A percentile compares a stretch with the other conserved stretches of the same genome.
Evolutionary conservation across 2,797 vertebrate species (phyloP).

Genomic region (Nyctibius grandis): DNA sequence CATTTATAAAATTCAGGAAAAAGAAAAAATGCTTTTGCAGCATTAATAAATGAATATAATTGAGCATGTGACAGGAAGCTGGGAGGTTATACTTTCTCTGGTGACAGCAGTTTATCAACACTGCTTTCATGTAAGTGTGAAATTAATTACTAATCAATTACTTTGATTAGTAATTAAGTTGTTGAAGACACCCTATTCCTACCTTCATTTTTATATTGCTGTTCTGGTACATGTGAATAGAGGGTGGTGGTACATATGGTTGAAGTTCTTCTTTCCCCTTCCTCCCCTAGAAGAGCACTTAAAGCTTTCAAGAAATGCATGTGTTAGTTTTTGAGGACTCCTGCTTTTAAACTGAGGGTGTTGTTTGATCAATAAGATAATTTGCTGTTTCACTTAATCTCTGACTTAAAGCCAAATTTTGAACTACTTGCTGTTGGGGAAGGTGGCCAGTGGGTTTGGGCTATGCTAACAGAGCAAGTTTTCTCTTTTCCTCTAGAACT

Average conservation of each 20-base stretch:
- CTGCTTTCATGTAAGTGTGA: neutral
- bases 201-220: neutral
- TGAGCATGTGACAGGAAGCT: neutral
- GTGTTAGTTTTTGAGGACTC: neutral
- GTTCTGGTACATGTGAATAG: constrained; percentile 1
- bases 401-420: neutral
- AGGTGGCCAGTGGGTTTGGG: neutral
- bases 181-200: constrained; percentile 6
- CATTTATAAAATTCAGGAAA: neutral
- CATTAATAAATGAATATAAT: neutral
- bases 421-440: neutral
- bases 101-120: constrained; percentile 8
- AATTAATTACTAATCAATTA: too few species aligned
- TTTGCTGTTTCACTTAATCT: neutral
- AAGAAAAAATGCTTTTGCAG: neutral
- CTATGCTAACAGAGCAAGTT: neutral
- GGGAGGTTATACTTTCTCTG: neutral
- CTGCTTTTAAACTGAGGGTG: neutral
- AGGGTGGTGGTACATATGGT: neutral
- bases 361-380: neutral
- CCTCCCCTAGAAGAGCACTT: neutral
- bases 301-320: neutral
- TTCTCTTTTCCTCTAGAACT: neutral
- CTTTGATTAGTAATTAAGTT: neutral
- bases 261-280: neutral